Evolutionary conservation across 2,113 vertebrate genomes (phyloP).

Genomic region (Carassius gibelio): DNA sequence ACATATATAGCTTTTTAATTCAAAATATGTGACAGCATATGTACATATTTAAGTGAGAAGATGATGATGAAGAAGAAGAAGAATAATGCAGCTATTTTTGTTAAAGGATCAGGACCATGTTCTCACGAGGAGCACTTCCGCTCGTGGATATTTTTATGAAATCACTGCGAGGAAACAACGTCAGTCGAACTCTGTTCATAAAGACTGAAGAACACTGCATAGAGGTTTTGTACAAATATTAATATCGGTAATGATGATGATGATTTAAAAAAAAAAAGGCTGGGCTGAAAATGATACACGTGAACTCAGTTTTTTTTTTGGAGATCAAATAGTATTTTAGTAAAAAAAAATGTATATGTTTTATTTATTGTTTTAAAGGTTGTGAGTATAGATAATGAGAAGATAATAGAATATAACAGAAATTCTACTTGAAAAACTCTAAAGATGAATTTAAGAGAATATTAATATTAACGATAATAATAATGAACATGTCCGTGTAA

Average conservation of each 20-base stretch:
- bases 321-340: conserved; percentile 85
- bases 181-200: conserved; percentile 76
- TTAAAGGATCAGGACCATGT: conserved; percentile 83
- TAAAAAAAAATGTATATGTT: conserved; percentile 84
- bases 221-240: conserved; percentile 81
- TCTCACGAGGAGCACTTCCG: conserved; percentile 70
- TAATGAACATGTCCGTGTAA: conserved; percentile 84
- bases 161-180: conserved; percentile 30
- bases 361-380: conserved; percentile 96
- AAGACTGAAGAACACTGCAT: conserved; percentile 80
- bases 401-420: conserved; percentile 84
- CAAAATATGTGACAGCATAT: conserved; percentile 75
- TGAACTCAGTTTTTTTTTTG: conserved; percentile 80
- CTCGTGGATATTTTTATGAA: conserved; percentile 55
- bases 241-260: conserved; percentile 74
- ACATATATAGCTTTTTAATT: conserved; percentile 88
- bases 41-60: conserved; percentile 87
- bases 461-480: conserved; percentile 24
- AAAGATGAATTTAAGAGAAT: conserved; percentile 62
- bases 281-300: conserved; percentile 82
- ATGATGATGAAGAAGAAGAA: conserved; percentile 65
- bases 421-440: conserved; percentile 94
- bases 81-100: conserved; percentile 78
- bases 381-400: conserved; percentile 83
- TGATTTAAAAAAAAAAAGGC: conserved; percentile 63